Base-by-base conservation (phyloP, 2,888 invertebrate genomes). In the Heterodera filipjevi region DNA sequence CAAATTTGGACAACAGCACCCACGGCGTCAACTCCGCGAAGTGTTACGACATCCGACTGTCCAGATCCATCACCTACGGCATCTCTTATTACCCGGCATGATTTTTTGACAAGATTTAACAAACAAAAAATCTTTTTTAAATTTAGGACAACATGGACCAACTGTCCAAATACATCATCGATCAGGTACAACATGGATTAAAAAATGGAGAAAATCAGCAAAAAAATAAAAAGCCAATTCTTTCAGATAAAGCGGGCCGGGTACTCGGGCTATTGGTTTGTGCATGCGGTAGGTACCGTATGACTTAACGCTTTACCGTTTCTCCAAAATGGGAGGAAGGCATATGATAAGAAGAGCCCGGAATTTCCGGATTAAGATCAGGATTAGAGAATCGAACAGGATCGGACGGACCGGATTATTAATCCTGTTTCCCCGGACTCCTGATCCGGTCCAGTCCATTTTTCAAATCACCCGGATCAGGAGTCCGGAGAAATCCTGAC, bases 211-310 rank as follows among this genome's bases (percentile, higher is more conserved):
- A n/a, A n/a, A n/a, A n/a, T n/a, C 35, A 27, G n/a, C 39, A 39
- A 6, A 39, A 39, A 6, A 39, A 6, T 10, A 12, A 39, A 39
- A 39, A 10, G 49, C 49, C 10, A 49, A 49, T 14, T 49, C 39
- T 14, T n/a, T n/a, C n/a, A 83, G 81, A 83, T 84, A n/a, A 73
- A 59, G 30, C 76, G 80, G n/a, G 78, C 73, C 33, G 79, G 82
- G 44, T 80, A 80, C 35, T 19, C 78, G 32, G 84, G 84, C 14
- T 71, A 39, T 6, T 84, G 84, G 83, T 79, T 84, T 53, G 84
- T 84, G 19, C 84, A 84, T 77, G 79, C 84, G n/a, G 82, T 84
- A 74, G 59, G 66, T 64, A 32, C 39, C 14, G 39, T 46, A 33
- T 73, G 22, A n/a, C n/a, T n/a, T n/a, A n/a, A n/a, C n/a, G n/a